Evolutionary conservation across 2,888 invertebrate species (phyloP), one percentile per base, ranked within the genome.

Genomic region (Ctena decussata): DNA sequence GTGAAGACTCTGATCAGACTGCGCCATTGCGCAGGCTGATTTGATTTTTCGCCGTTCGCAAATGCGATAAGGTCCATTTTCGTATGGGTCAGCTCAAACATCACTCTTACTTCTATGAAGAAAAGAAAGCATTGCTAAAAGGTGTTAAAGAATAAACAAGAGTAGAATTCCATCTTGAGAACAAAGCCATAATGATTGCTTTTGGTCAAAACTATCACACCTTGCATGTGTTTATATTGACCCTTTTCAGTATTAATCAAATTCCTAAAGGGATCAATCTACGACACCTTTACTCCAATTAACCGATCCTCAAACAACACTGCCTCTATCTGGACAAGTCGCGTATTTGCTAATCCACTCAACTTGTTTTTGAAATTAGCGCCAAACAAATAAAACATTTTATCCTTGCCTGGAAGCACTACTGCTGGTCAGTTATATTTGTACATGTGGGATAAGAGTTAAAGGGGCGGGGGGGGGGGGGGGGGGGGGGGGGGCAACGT

Each of bases 111-210:
- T 21, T 46, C 8, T 46, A 15, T 65, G 65, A 65, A 65, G 35
- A 65, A n/a, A 8, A 65, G 65, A 65, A 65, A 65, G 65, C 35
- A 65, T 2, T 65, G 18, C 65, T 65, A 18, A 65, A 65, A 65
- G 65, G 65, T 65, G 65, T 65, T 27, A 65, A 65, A 65, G 65
- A 65, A 32, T 65, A 65, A 65, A 65, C 65, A 65, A 32, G 65
- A 65, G 65, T 65, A 65, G 35, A 65, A 65, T 65, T 65, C 65
- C 65, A 65, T 65, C 65, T 30, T 30, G 32, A 18, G 65, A 35
- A 65, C 65, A 65, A 65, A 65, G 65, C 35, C 21, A 12, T 65
- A 6, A 32, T 65, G 65, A 65, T 65, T 65, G 65, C 65, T 65
- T 5, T 65, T 1, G 35, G 32, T 35, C 35, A 18, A 35, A 35